Evolutionary conservation across 2,888 invertebrate species (phyloP).

Genomic region (Ophion ventricosus): DNA sequence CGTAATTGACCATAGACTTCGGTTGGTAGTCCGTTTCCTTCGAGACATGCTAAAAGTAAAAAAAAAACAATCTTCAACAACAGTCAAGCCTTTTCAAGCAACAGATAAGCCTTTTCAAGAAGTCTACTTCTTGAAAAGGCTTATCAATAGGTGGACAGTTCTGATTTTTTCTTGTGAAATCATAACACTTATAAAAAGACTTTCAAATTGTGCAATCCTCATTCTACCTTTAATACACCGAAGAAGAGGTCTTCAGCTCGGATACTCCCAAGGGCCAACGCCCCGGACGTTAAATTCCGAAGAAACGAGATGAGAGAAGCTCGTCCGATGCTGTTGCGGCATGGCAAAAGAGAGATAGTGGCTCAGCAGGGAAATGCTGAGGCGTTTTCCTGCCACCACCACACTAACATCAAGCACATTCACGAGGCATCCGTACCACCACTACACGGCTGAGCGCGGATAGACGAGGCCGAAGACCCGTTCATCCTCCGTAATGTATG

Average conservation of each 20-base stretch:
- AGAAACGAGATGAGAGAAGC: constrained; percentile 37
- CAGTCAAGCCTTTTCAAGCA: no score
- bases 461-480: constrained; percentile 45
- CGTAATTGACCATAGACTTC: no score
- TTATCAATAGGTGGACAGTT: neutral
- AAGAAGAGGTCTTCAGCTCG: neutral
- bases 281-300: constrained; percentile 46
- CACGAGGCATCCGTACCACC: neutral
- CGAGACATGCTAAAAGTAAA: no score
- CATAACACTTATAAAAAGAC: neutral
- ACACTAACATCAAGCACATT: neutral
- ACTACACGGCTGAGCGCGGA: constrained; percentile 27
- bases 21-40: no score
- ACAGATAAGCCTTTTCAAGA: no score
- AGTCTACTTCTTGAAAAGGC: neutral
- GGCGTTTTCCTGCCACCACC: constrained; percentile 26
- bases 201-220: neutral
- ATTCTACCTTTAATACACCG: constrained; percentile 9
- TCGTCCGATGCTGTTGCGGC: constrained; percentile 40
- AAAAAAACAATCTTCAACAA: no score
- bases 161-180: neutral
- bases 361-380: constrained; percentile 34
- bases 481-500: constrained; percentile 72
- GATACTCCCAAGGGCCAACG: constrained; percentile 23
- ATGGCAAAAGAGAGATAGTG: constrained; percentile 28